Evolutionary conservation across 2,888 invertebrate species (phyloP).

Genomic region (Dynastes hyllus): DNA sequence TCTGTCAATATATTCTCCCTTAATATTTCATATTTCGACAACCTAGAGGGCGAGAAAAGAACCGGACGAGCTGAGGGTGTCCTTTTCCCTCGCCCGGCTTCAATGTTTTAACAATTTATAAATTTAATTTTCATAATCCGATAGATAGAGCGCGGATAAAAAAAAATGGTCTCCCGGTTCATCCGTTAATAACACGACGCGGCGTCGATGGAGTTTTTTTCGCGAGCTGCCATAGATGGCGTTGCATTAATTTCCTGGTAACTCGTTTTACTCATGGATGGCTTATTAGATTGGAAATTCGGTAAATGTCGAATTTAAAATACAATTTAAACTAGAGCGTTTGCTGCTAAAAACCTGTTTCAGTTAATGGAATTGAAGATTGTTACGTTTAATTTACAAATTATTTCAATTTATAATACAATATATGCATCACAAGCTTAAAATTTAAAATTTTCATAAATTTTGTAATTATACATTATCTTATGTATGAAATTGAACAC

Average conservation of each 20-base stretch:
- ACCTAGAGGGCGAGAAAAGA: neutral
- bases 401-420: too few relatives aligned
- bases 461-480: too few relatives aligned
- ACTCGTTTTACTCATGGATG: neutral
- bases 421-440: too few relatives aligned
- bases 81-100: neutral
- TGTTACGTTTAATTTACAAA: too few relatives aligned
- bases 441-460: too few relatives aligned
- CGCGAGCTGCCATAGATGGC: neutral
- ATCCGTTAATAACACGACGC: slow-evolving; percentile 13
- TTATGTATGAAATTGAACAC: too few relatives aligned
- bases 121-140: slow-evolving; percentile 31
- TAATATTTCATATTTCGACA: slow-evolving; percentile 25
- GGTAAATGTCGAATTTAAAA: slow-evolving; percentile 2
- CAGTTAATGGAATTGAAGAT: too few relatives aligned
- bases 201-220: neutral
- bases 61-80: neutral
- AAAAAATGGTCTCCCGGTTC: neutral
- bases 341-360: too few relatives aligned
- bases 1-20: slow-evolving; percentile 21
- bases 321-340: neutral
- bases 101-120: slow-evolving; percentile 17
- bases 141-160: neutral
- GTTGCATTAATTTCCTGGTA: slow-evolving; percentile 13
- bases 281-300: neutral